phyloP scores from a whole-genome alignment of 2,113 vertebrate species.

The Silurus glanis region DNA sequence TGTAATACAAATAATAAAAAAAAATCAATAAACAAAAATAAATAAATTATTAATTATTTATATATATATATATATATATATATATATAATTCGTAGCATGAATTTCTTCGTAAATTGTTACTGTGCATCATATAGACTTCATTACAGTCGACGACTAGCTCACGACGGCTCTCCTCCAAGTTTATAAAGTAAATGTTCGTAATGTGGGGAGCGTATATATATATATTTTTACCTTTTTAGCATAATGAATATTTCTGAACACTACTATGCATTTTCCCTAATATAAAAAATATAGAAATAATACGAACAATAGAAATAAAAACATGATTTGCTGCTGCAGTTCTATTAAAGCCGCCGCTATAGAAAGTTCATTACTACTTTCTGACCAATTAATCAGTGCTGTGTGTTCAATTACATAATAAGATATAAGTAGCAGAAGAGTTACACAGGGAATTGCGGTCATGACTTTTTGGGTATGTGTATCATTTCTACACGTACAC shows the following conservation, averaged over 20 bases:
- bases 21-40: no score
- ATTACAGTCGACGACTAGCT: no score
- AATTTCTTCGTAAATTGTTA: neutral
- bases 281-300: no score
- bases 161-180: no score
- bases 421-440: neutral
- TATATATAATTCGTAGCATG: neutral
- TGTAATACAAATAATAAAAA: no score
- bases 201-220: no score
- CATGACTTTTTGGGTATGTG: neutral
- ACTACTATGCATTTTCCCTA: no score
- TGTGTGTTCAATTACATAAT: neutral
- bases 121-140: no score
- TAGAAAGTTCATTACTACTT: neutral
- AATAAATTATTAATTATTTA: neutral
- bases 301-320: neutral
- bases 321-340: neutral
- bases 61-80: neutral
- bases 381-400: neutral
- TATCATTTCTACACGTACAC: neutral
- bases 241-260: no score
- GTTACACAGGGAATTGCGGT: neutral
- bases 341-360: neutral
- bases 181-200: no score
- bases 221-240: no score